Percentiles rank a stretch among this genome's conserved stretches.
phyloP scores from a whole-genome alignment of 2,113 vertebrate genomes.

The Crypturellus undulatus region DNA sequence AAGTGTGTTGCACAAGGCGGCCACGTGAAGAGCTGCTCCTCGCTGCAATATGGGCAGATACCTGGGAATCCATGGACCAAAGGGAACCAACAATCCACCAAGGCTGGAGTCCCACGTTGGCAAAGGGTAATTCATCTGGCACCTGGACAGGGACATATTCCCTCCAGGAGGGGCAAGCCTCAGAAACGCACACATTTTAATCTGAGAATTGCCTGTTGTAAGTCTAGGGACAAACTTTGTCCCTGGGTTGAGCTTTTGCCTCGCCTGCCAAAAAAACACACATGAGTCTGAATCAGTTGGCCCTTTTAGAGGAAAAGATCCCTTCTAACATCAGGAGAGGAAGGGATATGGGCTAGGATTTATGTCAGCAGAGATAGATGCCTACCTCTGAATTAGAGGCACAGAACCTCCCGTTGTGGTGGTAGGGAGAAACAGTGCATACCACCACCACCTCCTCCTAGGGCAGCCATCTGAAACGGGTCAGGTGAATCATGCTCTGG shows the following conservation, averaged over 20 bases:
- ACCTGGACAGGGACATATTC: neutral
- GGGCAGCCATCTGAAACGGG: neutral
- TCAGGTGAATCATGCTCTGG: neutral
- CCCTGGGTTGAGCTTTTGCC: neutral
- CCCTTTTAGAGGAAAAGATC: too few species aligned
- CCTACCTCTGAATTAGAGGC: neutral
- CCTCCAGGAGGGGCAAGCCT: neutral
- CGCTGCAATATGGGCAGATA: neutral
- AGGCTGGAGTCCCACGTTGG: neutral
- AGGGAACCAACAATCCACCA: neutral
- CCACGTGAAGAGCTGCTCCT: accelerated
- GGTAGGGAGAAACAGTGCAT: neutral
- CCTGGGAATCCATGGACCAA: neutral
- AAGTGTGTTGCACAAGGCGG: neutral
- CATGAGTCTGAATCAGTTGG: neutral
- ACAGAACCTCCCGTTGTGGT: neutral
- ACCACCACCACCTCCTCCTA: neutral
- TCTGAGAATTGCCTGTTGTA: neutral
- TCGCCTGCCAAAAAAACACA: neutral
- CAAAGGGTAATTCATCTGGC: neutral
- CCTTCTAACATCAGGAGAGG: neutral
- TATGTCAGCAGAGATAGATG: neutral
- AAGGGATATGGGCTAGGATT: neutral
- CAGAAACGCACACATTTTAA: neutral
- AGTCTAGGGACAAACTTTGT: neutral